Evolutionary conservation across 2,113 vertebrate species (phyloP).

Genomic region (Haemorhous mexicanus): DNA sequence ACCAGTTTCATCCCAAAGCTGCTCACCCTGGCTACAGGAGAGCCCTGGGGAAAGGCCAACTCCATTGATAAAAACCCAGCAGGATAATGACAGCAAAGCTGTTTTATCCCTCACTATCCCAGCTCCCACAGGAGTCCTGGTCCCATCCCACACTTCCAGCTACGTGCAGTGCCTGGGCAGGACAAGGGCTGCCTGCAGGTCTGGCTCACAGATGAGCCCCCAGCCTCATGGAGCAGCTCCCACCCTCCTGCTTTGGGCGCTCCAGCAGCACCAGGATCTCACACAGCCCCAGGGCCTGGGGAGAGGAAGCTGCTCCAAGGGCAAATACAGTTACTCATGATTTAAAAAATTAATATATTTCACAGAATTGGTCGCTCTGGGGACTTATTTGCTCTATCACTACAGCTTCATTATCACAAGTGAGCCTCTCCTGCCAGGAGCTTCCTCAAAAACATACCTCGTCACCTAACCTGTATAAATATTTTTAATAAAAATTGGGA

Average conservation of each 20-base stretch:
- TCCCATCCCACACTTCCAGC: not conserved
- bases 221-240: not conserved
- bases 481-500: constrained; percentile 15
- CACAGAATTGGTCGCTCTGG: not conserved
- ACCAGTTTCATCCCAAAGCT: not conserved
- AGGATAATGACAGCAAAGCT: not conserved
- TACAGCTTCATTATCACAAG: not conserved
- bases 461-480: not conserved
- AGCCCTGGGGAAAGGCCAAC: fast-evolving
- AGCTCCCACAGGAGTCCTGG: not conserved
- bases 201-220: not conserved
- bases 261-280: not conserved
- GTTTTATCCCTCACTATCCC: not conserved
- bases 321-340: not conserved
- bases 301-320: not conserved
- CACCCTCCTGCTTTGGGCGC: fast-evolving
- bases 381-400: not conserved
- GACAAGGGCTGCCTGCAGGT: not conserved
- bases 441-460: constrained; percentile 1
- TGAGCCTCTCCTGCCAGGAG: not conserved
- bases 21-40: not conserved
- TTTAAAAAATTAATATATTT: not conserved
- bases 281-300: not conserved
- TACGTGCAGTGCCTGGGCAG: not conserved
- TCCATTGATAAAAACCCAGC: not conserved